Evolutionary conservation across 2,113 vertebrate genomes (phyloP).

Genomic region (Epinephelus cyanopodus): DNA sequence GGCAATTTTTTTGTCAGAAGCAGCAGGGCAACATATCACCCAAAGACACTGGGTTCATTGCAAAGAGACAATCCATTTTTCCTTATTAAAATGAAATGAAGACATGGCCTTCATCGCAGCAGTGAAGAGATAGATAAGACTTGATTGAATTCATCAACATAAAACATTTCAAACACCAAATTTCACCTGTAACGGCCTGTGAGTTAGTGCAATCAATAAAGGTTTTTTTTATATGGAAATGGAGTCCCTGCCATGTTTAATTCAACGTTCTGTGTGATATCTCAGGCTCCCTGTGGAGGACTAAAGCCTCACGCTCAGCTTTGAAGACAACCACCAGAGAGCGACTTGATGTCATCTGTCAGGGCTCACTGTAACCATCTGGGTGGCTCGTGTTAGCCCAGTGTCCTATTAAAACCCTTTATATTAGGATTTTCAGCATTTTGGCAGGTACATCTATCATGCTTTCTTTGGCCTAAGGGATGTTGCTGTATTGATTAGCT

Average conservation of each 20-base stretch:
- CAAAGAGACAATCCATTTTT: neutral
- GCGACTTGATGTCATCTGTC: constrained; percentile 23
- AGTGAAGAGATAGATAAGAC: neutral
- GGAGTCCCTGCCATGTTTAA: constrained; percentile 14
- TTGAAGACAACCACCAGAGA: constrained; percentile 21
- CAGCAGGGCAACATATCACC: neutral
- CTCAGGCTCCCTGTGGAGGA: constrained; percentile 22
- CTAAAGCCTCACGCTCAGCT: constrained; percentile 13
- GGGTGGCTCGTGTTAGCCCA: constrained; percentile 23
- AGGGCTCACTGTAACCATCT: constrained; percentile 26
- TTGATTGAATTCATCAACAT: neutral
- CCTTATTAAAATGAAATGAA: neutral
- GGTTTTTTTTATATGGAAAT: constrained; percentile 26
- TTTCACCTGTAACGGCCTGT: neutral
- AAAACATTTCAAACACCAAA: neutral
- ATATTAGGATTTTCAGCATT: constrained; percentile 28
- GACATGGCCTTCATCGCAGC: neutral
- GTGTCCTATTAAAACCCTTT: constrained; percentile 33
- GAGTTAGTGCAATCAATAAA: constrained; percentile 8
- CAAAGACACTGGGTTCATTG: neutral
- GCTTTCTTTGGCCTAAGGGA: constrained; percentile 37
- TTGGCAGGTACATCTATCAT: constrained; percentile 65
- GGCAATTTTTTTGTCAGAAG: neutral
- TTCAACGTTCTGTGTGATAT: constrained; percentile 29
- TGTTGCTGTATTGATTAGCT: constrained; percentile 51